Conservation (phyloP, 1,140 invertebrate species). For the Ceratina calcarata region DNA sequence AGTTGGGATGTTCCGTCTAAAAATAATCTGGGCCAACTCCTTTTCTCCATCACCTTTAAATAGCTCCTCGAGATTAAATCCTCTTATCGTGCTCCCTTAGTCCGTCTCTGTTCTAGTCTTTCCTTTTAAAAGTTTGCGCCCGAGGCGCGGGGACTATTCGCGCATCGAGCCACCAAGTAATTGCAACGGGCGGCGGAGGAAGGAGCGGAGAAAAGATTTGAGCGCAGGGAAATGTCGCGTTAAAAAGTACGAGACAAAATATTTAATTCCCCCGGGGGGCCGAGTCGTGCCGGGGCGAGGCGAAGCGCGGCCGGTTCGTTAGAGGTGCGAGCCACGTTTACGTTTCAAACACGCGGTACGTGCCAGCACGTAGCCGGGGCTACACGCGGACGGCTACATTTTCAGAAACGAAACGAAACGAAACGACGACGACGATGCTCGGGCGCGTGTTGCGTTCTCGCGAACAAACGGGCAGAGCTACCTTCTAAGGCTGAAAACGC, state of each 20-base stretch:
- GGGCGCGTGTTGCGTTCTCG: conserved; percentile 38
- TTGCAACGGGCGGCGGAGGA: not conserved
- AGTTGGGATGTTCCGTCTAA: conserved; percentile 21
- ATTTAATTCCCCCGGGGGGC: conserved; percentile 47
- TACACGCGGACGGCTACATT: conserved; percentile 41
- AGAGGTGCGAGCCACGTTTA: conserved; percentile 60
- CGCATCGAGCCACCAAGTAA: conserved; percentile 1
- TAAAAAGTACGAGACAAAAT: conserved; percentile 55
- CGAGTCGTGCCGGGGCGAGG: no score
- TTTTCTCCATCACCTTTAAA: not conserved
- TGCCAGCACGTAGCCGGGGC: conserved; percentile 56
- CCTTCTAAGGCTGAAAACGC: conserved; percentile 3
- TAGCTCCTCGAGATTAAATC: conserved; percentile 40
- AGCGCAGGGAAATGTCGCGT: conserved; percentile 36
- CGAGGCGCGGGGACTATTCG: not conserved
- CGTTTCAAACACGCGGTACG: conserved; percentile 66
- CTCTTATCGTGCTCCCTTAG: not conserved
- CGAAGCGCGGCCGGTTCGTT: conserved; percentile 42
- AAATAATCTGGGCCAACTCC: conserved; percentile 39
- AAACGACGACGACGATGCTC: not conserved
- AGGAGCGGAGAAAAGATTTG: not conserved
- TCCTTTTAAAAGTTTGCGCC: no score
- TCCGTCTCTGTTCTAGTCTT: not conserved
- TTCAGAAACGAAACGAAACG: conserved; percentile 44
- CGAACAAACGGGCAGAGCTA: conserved; percentile 23